phyloP scores from a whole-genome alignment of 2,113 vertebrate species.

The Stercorarius parasiticus region DNA sequence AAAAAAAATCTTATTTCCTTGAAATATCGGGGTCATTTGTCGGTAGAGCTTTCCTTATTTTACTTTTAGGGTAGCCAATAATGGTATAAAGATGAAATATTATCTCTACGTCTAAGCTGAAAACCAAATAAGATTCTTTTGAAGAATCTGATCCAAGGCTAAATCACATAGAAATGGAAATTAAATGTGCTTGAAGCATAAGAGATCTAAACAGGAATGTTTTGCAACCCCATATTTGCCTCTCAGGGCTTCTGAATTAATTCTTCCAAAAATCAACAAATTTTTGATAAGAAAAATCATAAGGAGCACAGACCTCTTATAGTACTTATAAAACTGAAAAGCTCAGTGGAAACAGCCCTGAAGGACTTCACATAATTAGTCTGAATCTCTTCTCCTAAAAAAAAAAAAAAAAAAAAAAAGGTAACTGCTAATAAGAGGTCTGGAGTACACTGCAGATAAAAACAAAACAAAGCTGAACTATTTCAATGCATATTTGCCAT shows the following conservation, averaged over 20 bases:
- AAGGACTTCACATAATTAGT: background rate
- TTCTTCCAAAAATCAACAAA: background rate
- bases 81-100: background rate
- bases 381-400: background rate
- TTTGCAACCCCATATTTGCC: background rate
- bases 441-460: background rate
- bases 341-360: background rate
- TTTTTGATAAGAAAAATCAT: background rate
- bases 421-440: background rate
- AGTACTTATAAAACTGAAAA: background rate
- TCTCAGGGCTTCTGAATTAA: background rate
- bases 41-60: background rate
- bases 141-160: background rate
- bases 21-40: background rate
- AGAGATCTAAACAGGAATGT: background rate
- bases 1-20: background rate
- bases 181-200: background rate
- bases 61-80: background rate
- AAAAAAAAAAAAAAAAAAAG: background rate
- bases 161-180: slow-evolving; percentile 25
- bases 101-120: background rate
- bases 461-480: background rate
- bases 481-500: background rate
- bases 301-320: background rate
- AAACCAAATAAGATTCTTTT: background rate